A percentile compares a stretch with the other conserved stretches of the same genome.
These are phyloP conservation scores for Synergus umbraculus DNA, from an alignment of 2,888 invertebrate genomes.

Conservation along the genomic window DNA sequence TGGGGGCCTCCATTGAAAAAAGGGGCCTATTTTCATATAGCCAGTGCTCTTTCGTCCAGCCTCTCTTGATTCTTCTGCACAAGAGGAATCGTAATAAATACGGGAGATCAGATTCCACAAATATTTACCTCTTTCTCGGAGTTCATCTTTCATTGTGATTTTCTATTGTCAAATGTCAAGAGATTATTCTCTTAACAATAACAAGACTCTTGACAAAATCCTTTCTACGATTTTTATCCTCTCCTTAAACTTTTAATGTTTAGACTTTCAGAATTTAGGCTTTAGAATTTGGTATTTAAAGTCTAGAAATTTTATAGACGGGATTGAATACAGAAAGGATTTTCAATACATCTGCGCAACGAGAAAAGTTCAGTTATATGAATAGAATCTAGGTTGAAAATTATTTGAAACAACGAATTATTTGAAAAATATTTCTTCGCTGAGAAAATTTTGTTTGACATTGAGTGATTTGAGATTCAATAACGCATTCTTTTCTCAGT, in stretches of 20 bases:
- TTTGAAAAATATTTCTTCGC: too few relatives aligned
- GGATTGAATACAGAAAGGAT: not conserved
- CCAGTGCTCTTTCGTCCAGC: constrained; percentile 31
- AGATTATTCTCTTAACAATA: constrained; percentile 26
- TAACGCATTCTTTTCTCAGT: not conserved
- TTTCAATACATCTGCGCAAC: not conserved
- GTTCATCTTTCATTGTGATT: constrained; percentile 46
- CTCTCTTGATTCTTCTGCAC: constrained; percentile 24
- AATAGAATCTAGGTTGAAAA: too few relatives aligned
- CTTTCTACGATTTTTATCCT: constrained; percentile 45
- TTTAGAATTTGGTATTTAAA: constrained; percentile 2
- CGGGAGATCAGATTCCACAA: constrained; percentile 56
- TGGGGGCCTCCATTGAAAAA: constrained; percentile 62
- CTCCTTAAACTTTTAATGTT: constrained; percentile 1
- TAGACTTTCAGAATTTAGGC: not conserved
- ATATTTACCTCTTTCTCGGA: constrained; percentile 62
- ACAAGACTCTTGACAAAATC: constrained; percentile 44
- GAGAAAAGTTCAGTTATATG: too few relatives aligned
- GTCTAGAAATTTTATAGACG: not conserved
- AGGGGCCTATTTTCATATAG: constrained; percentile 41
- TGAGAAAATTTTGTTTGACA: too few relatives aligned
- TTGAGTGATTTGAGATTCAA: too few relatives aligned
- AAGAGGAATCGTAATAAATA: constrained; percentile 49
- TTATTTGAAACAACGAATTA: too few relatives aligned
- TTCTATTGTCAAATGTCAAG: constrained; percentile 39